Conservation (phyloP, 2,113 vertebrate genomes). For the Solenodon paradoxus region DNA sequence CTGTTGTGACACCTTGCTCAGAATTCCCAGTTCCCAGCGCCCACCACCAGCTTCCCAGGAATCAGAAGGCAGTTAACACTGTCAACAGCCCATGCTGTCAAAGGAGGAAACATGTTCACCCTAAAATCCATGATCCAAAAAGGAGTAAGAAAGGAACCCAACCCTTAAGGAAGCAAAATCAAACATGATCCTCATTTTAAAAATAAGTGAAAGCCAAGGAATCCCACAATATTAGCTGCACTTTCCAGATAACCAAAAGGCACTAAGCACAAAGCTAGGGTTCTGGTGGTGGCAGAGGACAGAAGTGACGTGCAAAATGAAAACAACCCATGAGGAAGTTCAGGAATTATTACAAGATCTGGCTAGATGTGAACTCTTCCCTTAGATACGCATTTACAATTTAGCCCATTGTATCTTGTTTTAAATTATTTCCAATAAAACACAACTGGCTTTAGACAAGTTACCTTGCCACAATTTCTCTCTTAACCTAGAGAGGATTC, state of each 20-base stretch:
- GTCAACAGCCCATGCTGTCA: background rate
- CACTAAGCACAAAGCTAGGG: too few relatives aligned
- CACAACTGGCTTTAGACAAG: background rate
- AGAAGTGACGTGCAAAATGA: background rate
- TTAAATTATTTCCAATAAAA: slow-evolving; percentile 3
- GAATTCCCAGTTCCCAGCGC: background rate
- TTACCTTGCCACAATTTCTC: background rate
- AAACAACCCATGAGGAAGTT: background rate
- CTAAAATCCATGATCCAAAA: background rate
- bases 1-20: background rate
- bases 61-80: background rate
- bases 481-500: background rate
- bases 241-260: background rate
- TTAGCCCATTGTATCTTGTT: background rate
- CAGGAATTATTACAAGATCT: background rate
- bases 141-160: background rate
- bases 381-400: background rate
- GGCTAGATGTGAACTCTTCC: background rate
- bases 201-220: background rate
- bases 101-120: background rate
- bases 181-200: background rate
- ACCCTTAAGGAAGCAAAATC: background rate
- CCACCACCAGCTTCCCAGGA: background rate
- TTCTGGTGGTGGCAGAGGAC: background rate
- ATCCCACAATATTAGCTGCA: background rate